phyloP scores from a whole-genome alignment of 1,140 invertebrate genomes.

The Leptinotarsa defecta region DNA sequence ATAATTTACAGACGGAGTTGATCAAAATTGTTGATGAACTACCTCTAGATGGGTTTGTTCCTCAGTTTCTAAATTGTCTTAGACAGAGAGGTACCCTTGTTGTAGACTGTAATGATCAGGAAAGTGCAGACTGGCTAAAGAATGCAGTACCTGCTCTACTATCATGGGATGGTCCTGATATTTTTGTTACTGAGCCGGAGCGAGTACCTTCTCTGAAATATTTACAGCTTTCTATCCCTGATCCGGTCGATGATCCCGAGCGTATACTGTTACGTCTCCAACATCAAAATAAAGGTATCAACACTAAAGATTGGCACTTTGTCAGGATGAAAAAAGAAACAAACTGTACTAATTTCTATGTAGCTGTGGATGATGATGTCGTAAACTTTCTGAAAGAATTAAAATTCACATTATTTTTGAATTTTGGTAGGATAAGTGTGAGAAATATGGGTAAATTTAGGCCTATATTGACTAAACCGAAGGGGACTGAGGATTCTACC shows the following conservation, averaged over 20 bases:
- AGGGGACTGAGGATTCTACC: background rate
- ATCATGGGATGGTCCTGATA: slow-evolving; percentile 6
- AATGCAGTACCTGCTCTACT: background rate
- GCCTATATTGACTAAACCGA: background rate
- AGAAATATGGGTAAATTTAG: slow-evolving; percentile 9
- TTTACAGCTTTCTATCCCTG: slow-evolving; percentile 14
- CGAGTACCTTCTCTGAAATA: background rate
- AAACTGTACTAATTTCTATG: background rate
- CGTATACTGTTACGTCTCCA: slow-evolving; percentile 5
- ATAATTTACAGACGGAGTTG: slow-evolving; percentile 13
- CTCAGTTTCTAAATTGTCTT: slow-evolving; percentile 12
- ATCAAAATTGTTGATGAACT: slow-evolving; percentile 9
- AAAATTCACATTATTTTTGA: slow-evolving; percentile 4
- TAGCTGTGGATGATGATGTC: slow-evolving; percentile 14
- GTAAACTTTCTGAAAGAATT: slow-evolving; percentile 2
- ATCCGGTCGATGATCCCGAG: slow-evolving; percentile 7
- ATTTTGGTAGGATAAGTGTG: slow-evolving; percentile 14
- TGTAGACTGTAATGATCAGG: slow-evolving; percentile 14
- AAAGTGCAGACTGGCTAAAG: slow-evolving; percentile 18
- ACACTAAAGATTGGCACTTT: slow-evolving; percentile 17
- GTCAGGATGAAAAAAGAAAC: background rate
- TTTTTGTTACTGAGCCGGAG: slow-evolving; percentile 7
- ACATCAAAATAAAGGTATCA: slow-evolving; percentile 18
- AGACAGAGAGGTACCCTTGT: slow-evolving; percentile 1
- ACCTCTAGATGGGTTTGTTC: background rate